These are phyloP conservation scores for Pica pica DNA, from an alignment of 2,113 vertebrate species.

Conservation along the genomic window DNA sequence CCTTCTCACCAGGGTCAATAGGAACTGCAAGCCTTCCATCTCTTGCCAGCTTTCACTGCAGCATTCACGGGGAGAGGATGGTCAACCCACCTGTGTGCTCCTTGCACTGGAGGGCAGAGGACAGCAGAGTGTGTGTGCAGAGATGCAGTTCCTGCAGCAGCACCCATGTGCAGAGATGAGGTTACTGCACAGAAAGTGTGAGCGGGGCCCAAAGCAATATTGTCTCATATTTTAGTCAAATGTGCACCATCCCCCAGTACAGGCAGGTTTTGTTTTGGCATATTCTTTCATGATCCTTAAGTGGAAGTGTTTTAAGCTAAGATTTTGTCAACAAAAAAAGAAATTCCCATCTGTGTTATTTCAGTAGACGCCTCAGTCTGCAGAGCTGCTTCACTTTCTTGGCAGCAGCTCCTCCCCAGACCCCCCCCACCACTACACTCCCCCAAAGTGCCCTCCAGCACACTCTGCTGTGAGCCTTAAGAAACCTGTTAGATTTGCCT, in stretches of 20 bases:
- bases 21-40: neutral
- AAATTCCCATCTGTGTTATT: rapidly evolving
- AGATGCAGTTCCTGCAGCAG: neutral
- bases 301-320: neutral
- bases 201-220: neutral
- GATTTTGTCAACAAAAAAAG: neutral
- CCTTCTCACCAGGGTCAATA: neutral
- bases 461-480: neutral
- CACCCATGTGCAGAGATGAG: rapidly evolving
- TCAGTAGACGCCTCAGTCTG: neutral
- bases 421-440: rapidly evolving
- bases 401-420: neutral
- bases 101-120: neutral
- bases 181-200: neutral
- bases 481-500: neutral
- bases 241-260: too few relatives aligned
- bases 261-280: neutral
- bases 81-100: neutral
- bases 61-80: rapidly evolving
- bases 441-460: neutral
- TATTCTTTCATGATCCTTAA: neutral
- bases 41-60: neutral
- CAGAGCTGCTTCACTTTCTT: neutral
- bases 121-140: rapidly evolving
- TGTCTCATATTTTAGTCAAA: neutral